Evolutionary conservation across 2,888 invertebrate species (phyloP).

Genomic region (Ernsta delagoae): DNA sequence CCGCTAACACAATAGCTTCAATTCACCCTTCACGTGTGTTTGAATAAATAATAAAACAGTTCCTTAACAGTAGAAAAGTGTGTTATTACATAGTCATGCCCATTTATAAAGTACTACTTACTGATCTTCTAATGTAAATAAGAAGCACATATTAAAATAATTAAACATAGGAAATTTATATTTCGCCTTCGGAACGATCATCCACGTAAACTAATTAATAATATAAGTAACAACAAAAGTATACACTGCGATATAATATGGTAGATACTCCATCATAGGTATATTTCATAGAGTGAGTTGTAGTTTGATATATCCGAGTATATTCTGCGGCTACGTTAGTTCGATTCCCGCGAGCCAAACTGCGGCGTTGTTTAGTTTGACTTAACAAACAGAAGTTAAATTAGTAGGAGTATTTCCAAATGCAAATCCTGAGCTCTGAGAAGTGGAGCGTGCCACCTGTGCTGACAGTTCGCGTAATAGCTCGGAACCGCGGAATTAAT

Average conservation of each 20-base stretch:
- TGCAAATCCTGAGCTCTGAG: conserved; percentile 69
- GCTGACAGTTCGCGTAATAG: conserved; percentile 81
- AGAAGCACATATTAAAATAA: too few relatives aligned
- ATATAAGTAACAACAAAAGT: background rate
- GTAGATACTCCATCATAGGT: background rate
- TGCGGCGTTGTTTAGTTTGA: conserved; percentile 68
- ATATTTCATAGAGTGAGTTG: background rate
- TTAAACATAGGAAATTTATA: too few relatives aligned
- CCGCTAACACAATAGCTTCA: conserved; percentile 81
- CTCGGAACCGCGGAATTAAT: conserved; percentile 80
- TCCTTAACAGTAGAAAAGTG: conserved; percentile 39
- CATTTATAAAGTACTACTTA: background rate
- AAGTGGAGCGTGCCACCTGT: conserved; percentile 72
- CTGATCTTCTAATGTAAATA: too few relatives aligned
- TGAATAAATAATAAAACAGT: conserved; percentile 70
- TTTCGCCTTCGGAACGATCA: background rate
- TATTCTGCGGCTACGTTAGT: conserved; percentile 45
- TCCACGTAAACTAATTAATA: background rate
- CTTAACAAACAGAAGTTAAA: conserved; percentile 75
- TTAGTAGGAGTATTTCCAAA: conserved; percentile 75
- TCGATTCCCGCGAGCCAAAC: conserved; percentile 52
- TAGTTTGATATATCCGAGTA: conserved; percentile 7
- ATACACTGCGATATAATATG: background rate
- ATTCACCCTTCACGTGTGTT: conserved; percentile 70
- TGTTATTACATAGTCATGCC: background rate